A percentile compares a stretch with the other conserved stretches of the same genome.
Evolutionary conservation across 2,888 invertebrate species (phyloP).

Genomic region (Caprella mutica): DNA sequence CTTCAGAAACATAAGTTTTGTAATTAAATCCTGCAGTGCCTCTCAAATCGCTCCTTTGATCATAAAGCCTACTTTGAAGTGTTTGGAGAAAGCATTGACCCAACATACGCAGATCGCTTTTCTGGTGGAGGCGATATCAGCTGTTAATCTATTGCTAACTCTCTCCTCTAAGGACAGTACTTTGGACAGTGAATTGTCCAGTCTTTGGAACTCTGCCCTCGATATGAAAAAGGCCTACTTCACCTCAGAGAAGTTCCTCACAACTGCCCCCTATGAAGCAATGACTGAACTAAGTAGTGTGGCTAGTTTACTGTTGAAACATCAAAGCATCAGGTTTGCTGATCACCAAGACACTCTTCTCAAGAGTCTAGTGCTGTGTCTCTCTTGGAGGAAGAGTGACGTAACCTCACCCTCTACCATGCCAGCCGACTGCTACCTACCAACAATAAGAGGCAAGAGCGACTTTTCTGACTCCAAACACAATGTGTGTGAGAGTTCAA

Average conservation of each 20-base stretch:
- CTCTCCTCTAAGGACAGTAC: conserved; percentile 44
- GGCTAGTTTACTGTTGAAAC: neutral
- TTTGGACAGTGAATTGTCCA: conserved; percentile 44
- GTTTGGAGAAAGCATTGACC: conserved; percentile 61
- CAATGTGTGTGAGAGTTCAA: too few species aligned
- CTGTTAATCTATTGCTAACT: conserved; percentile 55
- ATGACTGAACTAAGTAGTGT: conserved; percentile 14
- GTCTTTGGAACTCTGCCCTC: conserved; percentile 57
- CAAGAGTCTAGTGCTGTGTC: neutral
- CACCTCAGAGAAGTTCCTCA: conserved; percentile 67
- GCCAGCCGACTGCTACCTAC: too few species aligned
- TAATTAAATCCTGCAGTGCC: conserved; percentile 40
- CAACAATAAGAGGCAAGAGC: too few species aligned
- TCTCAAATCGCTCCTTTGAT: conserved; percentile 44
- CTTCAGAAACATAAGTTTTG: conserved; percentile 55
- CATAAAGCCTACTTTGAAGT: conserved; percentile 54
- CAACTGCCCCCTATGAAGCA: conserved; percentile 58
- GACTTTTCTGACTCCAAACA: too few species aligned
- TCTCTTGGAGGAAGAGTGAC: neutral
- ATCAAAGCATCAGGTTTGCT: neutral
- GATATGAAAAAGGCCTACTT: conserved; percentile 68
- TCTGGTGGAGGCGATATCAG: conserved; percentile 61
- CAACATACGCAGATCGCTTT: conserved; percentile 54
- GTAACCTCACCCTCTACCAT: too few species aligned
- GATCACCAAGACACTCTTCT: neutral